A percentile compares a stretch with the other conserved stretches of the same genome.
Evolutionary conservation across 1,140 invertebrate genomes (phyloP).

Genomic region (Heliothis virescens): DNA sequence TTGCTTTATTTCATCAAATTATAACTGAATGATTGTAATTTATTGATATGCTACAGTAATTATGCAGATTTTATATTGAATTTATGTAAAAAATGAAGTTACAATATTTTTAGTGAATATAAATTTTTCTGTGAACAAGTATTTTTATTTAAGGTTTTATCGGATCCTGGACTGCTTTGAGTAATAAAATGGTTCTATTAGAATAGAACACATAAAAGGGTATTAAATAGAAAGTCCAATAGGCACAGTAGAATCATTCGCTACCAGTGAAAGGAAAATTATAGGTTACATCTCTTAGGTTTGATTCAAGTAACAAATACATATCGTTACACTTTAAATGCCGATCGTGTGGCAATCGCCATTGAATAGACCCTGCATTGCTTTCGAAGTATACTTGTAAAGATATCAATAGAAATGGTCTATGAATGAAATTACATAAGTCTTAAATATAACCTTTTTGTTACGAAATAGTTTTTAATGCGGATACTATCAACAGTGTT

Average conservation of each 20-base stretch:
- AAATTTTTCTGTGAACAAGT: no score
- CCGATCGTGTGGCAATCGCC: not conserved
- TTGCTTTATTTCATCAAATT: no score
- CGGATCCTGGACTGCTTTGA: no score
- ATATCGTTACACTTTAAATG: not conserved
- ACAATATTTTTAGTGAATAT: no score
- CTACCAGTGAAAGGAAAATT: conserved; percentile 68
- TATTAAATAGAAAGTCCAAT: conserved; percentile 81
- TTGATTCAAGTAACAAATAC: conserved; percentile 55
- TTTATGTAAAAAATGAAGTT: no score
- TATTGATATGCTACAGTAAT: no score
- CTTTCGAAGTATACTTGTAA: not conserved
- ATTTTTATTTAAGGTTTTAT: no score
- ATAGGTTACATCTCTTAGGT: conserved; percentile 53
- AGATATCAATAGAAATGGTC: conserved; percentile 7
- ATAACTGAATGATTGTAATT: no score
- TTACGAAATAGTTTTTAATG: conserved; percentile 1
- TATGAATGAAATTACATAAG: conserved; percentile 35
- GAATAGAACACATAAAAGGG: conserved; percentile 65
- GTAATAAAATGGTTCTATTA: conserved; percentile 11
- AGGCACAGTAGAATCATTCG: conserved; percentile 74
- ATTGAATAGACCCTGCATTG: not conserved
- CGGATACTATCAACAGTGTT: conserved; percentile 8
- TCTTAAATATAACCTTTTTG: conserved; percentile 11
- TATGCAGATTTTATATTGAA: no score